A percentile compares a stretch with the other conserved stretches of the same genome.
phyloP scores from a whole-genome alignment of 2,797 vertebrate genomes.

The Pseudomugil gertrudae region DNA sequence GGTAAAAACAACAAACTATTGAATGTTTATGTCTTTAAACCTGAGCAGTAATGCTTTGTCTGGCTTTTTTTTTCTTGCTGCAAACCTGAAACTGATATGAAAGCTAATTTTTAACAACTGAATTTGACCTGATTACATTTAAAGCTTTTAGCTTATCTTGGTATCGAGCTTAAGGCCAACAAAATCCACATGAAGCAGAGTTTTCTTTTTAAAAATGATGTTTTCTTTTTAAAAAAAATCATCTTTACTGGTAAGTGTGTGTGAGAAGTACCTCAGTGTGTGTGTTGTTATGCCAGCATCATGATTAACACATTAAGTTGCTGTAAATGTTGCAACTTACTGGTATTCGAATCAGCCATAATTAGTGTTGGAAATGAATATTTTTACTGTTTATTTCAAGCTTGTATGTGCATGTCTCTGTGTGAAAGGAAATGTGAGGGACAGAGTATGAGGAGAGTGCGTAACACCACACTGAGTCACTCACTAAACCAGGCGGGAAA shows the following conservation, averaged over 20 bases:
- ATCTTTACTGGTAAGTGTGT: too few relatives aligned
- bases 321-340: not conserved
- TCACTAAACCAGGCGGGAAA: constrained; percentile 17
- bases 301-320: not conserved
- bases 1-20: too few relatives aligned
- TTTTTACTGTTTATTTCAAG: not conserved
- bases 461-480: constrained; percentile 8
- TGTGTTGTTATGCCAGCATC: not conserved
- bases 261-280: too few relatives aligned
- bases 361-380: not conserved
- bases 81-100: not conserved
- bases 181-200: too few relatives aligned
- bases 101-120: not conserved
- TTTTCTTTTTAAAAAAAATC: too few relatives aligned
- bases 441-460: constrained; percentile 1
- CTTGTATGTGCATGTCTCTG: not conserved
- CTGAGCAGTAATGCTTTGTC: too few relatives aligned
- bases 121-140: not conserved
- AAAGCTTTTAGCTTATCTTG: too few relatives aligned
- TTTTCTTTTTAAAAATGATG: too few relatives aligned
- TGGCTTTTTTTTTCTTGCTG: too few relatives aligned
- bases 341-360: not conserved
- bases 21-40: too few relatives aligned
- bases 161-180: too few relatives aligned
- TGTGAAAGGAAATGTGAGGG: not conserved